Conservation (phyloP, 2,888 invertebrate genomes). For the Leptinotarsa haldemani region DNA sequence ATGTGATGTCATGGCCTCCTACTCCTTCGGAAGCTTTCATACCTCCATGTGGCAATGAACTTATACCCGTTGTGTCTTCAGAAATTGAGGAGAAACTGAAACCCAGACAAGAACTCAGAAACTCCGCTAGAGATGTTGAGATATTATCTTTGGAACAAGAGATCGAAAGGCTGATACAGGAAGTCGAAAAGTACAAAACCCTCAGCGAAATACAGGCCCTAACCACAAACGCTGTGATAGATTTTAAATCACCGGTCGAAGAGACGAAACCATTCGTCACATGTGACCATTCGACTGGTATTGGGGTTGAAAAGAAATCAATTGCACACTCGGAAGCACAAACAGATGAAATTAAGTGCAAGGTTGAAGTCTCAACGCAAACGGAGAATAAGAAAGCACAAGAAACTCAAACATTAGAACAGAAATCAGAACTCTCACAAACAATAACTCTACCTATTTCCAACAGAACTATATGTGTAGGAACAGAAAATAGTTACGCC, state of each 20-base stretch:
- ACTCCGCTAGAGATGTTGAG: conserved; percentile 61
- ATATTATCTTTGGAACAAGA: conserved; percentile 64
- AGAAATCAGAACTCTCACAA: too few relatives aligned
- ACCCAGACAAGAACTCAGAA: conserved; percentile 50
- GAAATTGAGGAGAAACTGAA: conserved; percentile 44
- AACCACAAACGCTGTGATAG: conserved; percentile 68
- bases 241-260: conserved; percentile 66
- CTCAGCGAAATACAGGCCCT: conserved; percentile 70
- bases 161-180: conserved; percentile 69
- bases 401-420: conserved; percentile 26
- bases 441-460: too few relatives aligned
- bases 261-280: conserved; percentile 54
- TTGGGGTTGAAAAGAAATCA: conserved; percentile 26
- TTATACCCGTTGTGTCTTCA: conserved; percentile 40
- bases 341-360: conserved; percentile 24
- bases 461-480: background rate
- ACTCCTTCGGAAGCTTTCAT: conserved; percentile 55
- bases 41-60: conserved; percentile 51
- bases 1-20: conserved; percentile 81
- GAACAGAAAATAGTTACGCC: conserved; percentile 23
- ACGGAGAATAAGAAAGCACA: conserved; percentile 40
- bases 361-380: conserved; percentile 38
- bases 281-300: conserved; percentile 54
- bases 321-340: conserved; percentile 42
- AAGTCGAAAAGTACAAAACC: conserved; percentile 72